These are phyloP conservation scores for Leptogaster cylindrica DNA, from an alignment of 2,888 invertebrate species.

Conservation along the genomic window DNA sequence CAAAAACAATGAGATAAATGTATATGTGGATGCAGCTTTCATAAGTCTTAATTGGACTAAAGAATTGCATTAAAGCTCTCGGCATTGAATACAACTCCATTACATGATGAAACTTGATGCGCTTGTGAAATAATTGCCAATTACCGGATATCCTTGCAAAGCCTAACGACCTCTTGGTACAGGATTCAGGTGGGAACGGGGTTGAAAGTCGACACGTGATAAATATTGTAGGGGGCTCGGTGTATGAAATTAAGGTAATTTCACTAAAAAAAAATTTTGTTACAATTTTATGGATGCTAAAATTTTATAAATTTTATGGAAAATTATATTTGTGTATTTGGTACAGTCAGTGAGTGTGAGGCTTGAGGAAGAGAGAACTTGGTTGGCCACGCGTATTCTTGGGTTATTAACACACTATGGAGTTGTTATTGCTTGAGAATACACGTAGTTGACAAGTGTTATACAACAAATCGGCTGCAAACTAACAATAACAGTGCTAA, in stretches of 20 bases:
- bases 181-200: not conserved
- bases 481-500: not conserved
- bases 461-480: constrained; percentile 51
- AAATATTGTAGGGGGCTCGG: too few relatives aligned
- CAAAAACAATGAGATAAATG: too few relatives aligned
- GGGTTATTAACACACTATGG: constrained; percentile 95
- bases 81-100: constrained; percentile 39
- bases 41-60: constrained; percentile 16
- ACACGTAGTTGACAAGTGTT: constrained; percentile 94
- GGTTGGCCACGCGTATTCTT: constrained; percentile 98
- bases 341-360: too few relatives aligned
- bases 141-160: constrained; percentile 7
- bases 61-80: constrained; percentile 24
- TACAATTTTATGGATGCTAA: too few relatives aligned
- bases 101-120: constrained; percentile 43
- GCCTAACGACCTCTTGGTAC: not conserved
- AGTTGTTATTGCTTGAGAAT: constrained; percentile 99
- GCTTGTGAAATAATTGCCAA: constrained; percentile 45
- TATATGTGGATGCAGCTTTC: constrained; percentile 2
- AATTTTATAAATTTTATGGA: too few relatives aligned
- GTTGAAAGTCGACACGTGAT: constrained; percentile 20
- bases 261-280: too few relatives aligned
- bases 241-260: not conserved
- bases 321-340: too few relatives aligned
- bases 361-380: constrained; percentile 63